These are phyloP conservation scores for Isurus oxyrinchus DNA, from an alignment of 2,113 vertebrate species.

Conservation along the genomic window DNA sequence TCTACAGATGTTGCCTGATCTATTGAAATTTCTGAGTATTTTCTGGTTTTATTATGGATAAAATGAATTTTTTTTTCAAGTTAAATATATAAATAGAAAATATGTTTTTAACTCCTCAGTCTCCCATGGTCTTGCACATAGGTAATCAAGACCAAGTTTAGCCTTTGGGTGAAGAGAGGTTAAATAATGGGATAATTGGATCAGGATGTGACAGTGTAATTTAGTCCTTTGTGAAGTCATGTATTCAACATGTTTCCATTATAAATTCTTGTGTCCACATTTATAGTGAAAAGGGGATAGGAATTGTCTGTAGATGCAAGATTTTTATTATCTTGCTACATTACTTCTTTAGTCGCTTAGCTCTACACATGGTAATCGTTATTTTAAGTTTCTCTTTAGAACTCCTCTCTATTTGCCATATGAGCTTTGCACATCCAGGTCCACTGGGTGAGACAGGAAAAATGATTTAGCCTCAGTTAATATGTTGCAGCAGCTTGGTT, in stretches of 20 bases:
- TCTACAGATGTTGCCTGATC: neutral
- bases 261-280: neutral
- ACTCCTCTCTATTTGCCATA: neutral
- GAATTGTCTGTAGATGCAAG: neutral
- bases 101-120: neutral
- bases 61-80: neutral
- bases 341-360: neutral
- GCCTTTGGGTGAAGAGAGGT: neutral
- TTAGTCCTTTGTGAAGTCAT: neutral
- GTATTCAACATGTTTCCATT: neutral
- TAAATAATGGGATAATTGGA: neutral
- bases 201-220: neutral
- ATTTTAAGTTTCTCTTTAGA: neutral
- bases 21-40: neutral
- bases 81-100: neutral
- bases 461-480: neutral
- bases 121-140: neutral
- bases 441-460: neutral
- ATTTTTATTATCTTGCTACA: neutral
- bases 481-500: neutral
- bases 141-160: neutral
- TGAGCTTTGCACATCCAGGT: neutral
- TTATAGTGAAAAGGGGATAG: neutral
- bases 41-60: neutral
- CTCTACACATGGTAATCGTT: neutral